phyloP scores from a whole-genome alignment of 1,140 invertebrate species.

The Harpegnathos saltator region DNA sequence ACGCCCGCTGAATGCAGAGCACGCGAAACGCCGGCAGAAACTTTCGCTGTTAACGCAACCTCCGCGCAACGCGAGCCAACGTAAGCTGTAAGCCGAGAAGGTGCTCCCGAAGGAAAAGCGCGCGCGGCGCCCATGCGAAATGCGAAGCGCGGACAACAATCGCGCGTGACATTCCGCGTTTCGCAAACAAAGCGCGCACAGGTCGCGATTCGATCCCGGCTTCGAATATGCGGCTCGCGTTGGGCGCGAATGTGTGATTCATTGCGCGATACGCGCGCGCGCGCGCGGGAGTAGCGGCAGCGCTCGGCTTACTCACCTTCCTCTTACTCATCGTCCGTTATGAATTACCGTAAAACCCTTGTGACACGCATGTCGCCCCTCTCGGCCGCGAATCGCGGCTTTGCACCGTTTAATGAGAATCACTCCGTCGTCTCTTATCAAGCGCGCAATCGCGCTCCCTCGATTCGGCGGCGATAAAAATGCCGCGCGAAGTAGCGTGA shows the following conservation, averaged over 20 bases:
- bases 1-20: conserved; percentile 27
- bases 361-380: conserved; percentile 12
- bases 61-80: background rate
- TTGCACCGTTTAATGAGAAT: too few relatives aligned
- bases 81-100: background rate
- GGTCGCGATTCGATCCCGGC: too few relatives aligned
- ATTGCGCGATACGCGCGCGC: conserved; percentile 54
- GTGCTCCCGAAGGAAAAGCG: conserved; percentile 18
- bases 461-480: too few relatives aligned
- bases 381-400: background rate
- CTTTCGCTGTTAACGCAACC: conserved; percentile 54
- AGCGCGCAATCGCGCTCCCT: too few relatives aligned
- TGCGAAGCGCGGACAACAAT: conserved; percentile 49
- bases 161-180: conserved; percentile 61
- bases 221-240: too few relatives aligned
- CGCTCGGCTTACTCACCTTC: conserved; percentile 55
- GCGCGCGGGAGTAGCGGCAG: conserved; percentile 32
- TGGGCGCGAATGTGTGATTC: too few relatives aligned
- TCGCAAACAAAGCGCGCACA: conserved; percentile 67
- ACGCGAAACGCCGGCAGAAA: conserved; percentile 38
- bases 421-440: too few relatives aligned
- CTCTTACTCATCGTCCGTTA: conserved; percentile 59
- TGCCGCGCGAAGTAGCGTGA: too few relatives aligned
- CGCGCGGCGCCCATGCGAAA: conserved; percentile 16
- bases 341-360: conserved; percentile 32